Percentiles rank a stretch among this genome's conserved stretches.
phyloP scores from a whole-genome alignment of 2,888 invertebrate genomes.

The Entomobrya proxima region DNA sequence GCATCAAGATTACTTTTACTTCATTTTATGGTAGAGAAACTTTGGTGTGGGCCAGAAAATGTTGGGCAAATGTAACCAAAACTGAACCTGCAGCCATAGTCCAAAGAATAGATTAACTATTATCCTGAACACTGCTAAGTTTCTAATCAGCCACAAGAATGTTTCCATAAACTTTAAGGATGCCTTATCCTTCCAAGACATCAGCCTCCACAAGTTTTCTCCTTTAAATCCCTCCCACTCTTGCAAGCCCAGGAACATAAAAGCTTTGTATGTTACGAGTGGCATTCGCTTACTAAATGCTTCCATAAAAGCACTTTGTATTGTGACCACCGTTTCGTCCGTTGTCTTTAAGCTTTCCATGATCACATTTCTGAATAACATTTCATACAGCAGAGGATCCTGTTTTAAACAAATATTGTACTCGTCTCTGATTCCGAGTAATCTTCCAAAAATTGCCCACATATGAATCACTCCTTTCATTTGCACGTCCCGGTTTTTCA shows the following conservation, averaged over 20 bases:
- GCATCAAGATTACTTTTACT: too few relatives aligned
- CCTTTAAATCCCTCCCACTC: slow-evolving; percentile 61
- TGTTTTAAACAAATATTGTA: slow-evolving; percentile 69
- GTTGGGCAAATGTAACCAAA: slow-evolving; percentile 48
- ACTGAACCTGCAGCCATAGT: slow-evolving; percentile 54
- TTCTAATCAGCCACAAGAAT: slow-evolving; percentile 25
- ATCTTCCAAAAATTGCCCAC: slow-evolving; percentile 70
- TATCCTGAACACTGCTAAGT: not conserved
- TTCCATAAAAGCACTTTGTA: slow-evolving; percentile 66
- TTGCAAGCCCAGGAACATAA: slow-evolving; percentile 62
- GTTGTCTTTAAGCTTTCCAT: slow-evolving; percentile 68
- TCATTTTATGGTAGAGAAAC: not conserved
- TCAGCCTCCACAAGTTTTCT: slow-evolving; percentile 62
- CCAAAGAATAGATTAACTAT: slow-evolving; percentile 13
- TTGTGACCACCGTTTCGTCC: slow-evolving; percentile 66
- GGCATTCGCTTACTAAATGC: slow-evolving; percentile 56
- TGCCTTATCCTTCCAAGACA: slow-evolving; percentile 62
- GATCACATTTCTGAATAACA: slow-evolving; percentile 63
- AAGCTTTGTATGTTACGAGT: slow-evolving; percentile 59
- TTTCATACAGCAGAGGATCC: slow-evolving; percentile 56
- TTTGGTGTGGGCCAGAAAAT: not conserved
- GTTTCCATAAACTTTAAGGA: not conserved
- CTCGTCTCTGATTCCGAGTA: slow-evolving; percentile 70
- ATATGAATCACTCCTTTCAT: slow-evolving; percentile 67
- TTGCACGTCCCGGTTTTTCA: slow-evolving; percentile 41